These are phyloP conservation scores for Mesocricetus auratus DNA, from an alignment of 2,113 vertebrate genomes.

Conservation along the genomic window DNA sequence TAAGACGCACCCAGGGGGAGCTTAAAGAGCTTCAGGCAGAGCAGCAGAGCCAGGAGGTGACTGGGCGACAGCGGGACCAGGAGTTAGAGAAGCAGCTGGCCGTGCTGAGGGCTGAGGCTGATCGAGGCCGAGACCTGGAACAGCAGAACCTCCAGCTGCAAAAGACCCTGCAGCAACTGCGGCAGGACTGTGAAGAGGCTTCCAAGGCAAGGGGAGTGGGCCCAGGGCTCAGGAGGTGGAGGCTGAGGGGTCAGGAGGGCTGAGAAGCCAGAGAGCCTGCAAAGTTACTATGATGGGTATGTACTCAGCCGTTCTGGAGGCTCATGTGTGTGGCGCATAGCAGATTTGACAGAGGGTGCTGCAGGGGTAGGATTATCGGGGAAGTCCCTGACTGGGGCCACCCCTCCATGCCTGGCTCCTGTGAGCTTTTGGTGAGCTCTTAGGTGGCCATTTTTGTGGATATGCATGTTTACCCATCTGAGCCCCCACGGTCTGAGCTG, in stretches of 20 bases:
- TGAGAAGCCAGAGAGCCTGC: conserved; percentile 64
- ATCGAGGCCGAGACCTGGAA: conserved; percentile 84
- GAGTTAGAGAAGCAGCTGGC: conserved; percentile 86
- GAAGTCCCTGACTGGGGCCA: background rate
- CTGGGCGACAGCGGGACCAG: conserved; percentile 87
- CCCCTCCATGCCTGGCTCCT: background rate
- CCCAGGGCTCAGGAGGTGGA: conserved; percentile 53
- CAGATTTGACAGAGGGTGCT: background rate
- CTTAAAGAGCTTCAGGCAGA: conserved; percentile 86
- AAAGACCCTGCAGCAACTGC: conserved; percentile 88
- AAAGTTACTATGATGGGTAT: conserved; percentile 45
- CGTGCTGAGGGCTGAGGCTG: conserved; percentile 86
- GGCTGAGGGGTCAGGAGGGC: conserved; percentile 74
- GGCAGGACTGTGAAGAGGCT: conserved; percentile 86
- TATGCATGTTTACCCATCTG: rapidly evolving
- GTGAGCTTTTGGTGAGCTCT: background rate
- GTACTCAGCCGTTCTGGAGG: background rate
- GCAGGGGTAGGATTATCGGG: background rate
- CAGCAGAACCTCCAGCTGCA: conserved; percentile 86
- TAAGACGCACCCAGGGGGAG: conserved; percentile 83
- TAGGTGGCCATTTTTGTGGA: background rate
- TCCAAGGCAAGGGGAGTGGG: conserved; percentile 83
- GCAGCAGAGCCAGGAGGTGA: conserved; percentile 85
- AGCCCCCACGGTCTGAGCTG: background rate
- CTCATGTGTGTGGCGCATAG: background rate